Evolutionary conservation across 2,113 vertebrate species (phyloP), one percentile per base, ranked within the genome.

Genomic region (Melanotaenia duboulayi): DNA sequence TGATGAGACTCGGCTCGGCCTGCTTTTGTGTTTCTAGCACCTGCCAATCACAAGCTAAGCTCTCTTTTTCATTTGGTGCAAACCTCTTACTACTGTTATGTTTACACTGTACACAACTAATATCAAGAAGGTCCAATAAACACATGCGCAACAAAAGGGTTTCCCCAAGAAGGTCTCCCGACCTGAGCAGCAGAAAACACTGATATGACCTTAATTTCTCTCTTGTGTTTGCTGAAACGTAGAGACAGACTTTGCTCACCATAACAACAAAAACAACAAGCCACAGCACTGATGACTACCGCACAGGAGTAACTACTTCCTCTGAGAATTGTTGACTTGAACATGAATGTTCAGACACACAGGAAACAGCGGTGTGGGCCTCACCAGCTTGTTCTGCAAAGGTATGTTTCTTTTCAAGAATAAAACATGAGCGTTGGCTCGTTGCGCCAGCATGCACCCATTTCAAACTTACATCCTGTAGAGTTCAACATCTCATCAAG

Each of bases 301-400:
- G 11, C 62, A 78, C 4, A 44, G 19, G 65, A 83, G 56, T 72
- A 20, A 37, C 69, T 76, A 49, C 84, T 91, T 89, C 84, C 87
- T 85, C 67, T 62, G 22, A 49, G 56, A 81, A 32, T 7, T 39
- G 42, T 66, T 40, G 48, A 55, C 61, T 78, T 22, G 40, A 56
- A 78, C 73, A 74, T 54, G 37, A 7, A 44, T 22, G 57, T 48
- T 51, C 14, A 59, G 17, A 65, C 7, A 55, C 60, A 84, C 88
- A 89, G 89, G 90, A 92, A 90, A 52, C 65, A n/a, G 78, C 2
- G 35, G 69, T 66, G 4, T 7, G 10, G 57, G 66, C 59, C 46
- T 61, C 54, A 11, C 10, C 1, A 42, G 48, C 74, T 62, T 49
- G n/a, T 76, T 84, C 79, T 76, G 79, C 58, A 74, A 82, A 78